phyloP scores from a whole-genome alignment of 2,888 invertebrate species.

The Hypercompe scribonia region DNA sequence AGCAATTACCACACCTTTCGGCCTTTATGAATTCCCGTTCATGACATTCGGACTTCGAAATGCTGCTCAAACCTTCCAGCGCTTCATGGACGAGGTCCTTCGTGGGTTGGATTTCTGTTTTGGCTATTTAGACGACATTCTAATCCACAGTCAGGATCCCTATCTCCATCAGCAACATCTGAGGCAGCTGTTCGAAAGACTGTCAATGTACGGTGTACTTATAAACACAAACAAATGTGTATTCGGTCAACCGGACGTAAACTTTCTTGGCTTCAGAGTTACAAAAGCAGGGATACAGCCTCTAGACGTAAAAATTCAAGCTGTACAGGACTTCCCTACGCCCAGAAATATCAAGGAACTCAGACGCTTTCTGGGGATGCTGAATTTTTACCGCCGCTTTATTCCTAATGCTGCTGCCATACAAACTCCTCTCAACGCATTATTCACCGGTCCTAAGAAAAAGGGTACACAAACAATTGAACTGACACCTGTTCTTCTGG shows the following conservation, averaged over 20 bases:
- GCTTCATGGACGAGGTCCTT: no score
- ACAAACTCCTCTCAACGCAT: no score
- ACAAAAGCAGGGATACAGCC: conserved; percentile 8
- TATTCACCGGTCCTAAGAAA: no score
- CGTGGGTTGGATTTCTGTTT: conserved; percentile 16
- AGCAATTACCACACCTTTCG: neutral
- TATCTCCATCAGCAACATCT: conserved; percentile 10
- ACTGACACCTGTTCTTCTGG: no score
- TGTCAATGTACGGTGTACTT: conserved; percentile 17
- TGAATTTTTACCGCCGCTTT: conserved; percentile 2
- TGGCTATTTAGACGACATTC: conserved; percentile 20
- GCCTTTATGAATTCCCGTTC: conserved; percentile 2
- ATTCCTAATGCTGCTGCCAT: no score
- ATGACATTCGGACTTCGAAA: conserved; percentile 11
- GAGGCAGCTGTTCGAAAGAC: conserved; percentile 3
- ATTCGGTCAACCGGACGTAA: conserved; percentile 12
- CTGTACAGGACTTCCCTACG: conserved; percentile 2
- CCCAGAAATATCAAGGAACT: conserved; percentile 5
- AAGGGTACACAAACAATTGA: no score
- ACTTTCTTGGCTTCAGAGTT: conserved; percentile 11
- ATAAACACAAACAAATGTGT: conserved; percentile 19
- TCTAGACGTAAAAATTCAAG: conserved; percentile 4
- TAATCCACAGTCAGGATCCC: neutral
- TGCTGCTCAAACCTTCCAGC: no score
- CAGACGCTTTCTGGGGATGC: conserved; percentile 2